Conservation (phyloP, 2,113 vertebrate species). For the Anseranas semipalmata region DNA sequence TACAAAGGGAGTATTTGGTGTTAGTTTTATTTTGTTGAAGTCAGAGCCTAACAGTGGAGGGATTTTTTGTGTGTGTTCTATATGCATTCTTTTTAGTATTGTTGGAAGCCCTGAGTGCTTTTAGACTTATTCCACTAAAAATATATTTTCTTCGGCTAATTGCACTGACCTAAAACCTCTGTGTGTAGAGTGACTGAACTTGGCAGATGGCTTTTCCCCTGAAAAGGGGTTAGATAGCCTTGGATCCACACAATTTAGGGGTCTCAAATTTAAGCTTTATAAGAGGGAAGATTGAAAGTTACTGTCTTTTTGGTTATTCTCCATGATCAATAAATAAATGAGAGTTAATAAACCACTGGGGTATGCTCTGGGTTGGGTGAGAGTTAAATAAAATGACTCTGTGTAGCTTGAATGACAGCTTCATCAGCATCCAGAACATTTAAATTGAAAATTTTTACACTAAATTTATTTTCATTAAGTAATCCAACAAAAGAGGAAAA, state of each 20-base stretch:
- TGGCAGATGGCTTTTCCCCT: neutral
- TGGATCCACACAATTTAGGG: neutral
- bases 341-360: neutral
- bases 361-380: neutral
- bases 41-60: neutral
- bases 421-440: constrained; percentile 7
- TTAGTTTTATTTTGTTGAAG: constrained; percentile 3
- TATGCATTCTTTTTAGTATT: neutral
- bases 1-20: neutral
- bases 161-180: constrained; percentile 15
- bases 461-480: constrained; percentile 37
- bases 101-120: neutral
- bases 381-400: constrained; percentile 6
- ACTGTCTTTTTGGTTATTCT: constrained; percentile 24
- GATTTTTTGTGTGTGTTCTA: neutral
- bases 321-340: constrained; percentile 29
- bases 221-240: neutral
- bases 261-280: neutral
- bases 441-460: constrained; percentile 29
- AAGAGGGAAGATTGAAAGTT: neutral
- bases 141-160: constrained; percentile 7
- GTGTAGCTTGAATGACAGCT: constrained; percentile 46
- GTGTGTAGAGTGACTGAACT: neutral
- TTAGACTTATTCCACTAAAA: neutral
- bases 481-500: neutral